Percentiles rank a stretch among this genome's conserved stretches.
Conservation (phyloP, 2,797 vertebrate genomes). For the Dendrocincla tyrannina region DNA sequence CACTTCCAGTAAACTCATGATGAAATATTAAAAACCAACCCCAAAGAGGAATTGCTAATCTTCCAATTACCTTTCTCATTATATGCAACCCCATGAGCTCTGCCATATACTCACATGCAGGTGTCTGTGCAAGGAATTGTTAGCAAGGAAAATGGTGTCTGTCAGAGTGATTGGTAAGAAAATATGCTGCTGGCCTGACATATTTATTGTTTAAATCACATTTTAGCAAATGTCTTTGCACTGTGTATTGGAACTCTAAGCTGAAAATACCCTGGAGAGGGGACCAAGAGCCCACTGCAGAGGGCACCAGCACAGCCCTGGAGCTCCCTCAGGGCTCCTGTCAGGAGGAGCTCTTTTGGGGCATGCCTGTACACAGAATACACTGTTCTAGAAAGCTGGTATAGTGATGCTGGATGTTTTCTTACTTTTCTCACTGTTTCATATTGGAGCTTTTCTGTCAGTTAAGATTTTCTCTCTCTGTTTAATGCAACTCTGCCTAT, state of each 20-base stretch:
- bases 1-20: constrained; percentile 27
- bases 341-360: not conserved
- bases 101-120: not conserved
- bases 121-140: not conserved
- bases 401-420: not conserved
- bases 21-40: constrained; percentile 60
- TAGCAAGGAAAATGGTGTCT: not conserved
- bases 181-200: not conserved
- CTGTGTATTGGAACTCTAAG: not conserved
- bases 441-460: not conserved
- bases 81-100: not conserved
- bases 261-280: not conserved
- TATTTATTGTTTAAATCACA: not conserved
- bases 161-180: not conserved
- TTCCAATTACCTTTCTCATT: constrained; percentile 15
- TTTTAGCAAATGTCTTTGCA: not conserved
- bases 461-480: not conserved
- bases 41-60: constrained; percentile 15
- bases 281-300: not conserved
- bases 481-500: not conserved
- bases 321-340: not conserved
- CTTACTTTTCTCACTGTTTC: not conserved
- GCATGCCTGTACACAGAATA: accelerated
- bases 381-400: not conserved
- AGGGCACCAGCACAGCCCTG: not conserved